Conservation (phyloP, 1,140 invertebrate species). For the Papilio xuthus region DNA sequence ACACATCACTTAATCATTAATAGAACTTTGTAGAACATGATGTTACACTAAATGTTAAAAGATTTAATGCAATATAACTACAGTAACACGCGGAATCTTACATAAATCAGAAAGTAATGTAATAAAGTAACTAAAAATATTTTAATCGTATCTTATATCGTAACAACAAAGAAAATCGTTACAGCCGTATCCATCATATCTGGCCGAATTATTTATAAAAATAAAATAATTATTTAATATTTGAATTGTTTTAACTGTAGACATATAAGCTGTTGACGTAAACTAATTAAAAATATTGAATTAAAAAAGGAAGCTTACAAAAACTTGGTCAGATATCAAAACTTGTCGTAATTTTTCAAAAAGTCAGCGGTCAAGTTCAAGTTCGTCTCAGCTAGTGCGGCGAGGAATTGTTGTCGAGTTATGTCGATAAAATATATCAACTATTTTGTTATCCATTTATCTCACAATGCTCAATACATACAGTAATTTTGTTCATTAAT, state of each 20-base stretch:
- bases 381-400: slow-evolving; percentile 41
- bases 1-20: neutral
- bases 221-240: neutral
- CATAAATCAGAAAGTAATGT: neutral
- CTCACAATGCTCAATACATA: neutral
- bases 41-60: neutral
- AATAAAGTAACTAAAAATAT: neutral
- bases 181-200: too few species aligned
- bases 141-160: too few species aligned
- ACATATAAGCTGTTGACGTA: slow-evolving; percentile 7
- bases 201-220: too few species aligned
- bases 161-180: too few species aligned
- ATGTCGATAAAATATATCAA: neutral
- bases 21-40: neutral
- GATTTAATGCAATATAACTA: neutral
- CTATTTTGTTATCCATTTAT: neutral
- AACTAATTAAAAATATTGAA: slow-evolving; percentile 13
- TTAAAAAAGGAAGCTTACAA: slow-evolving; percentile 19
- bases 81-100: neutral
- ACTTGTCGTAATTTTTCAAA: slow-evolving; percentile 40
- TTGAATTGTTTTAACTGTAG: neutral
- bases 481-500: neutral
- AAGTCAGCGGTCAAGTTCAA: slow-evolving; percentile 54
- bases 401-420: neutral
- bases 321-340: slow-evolving; percentile 39